Conservation (phyloP, 2,888 invertebrate species). For the Nematopogon swammerdamellus region DNA sequence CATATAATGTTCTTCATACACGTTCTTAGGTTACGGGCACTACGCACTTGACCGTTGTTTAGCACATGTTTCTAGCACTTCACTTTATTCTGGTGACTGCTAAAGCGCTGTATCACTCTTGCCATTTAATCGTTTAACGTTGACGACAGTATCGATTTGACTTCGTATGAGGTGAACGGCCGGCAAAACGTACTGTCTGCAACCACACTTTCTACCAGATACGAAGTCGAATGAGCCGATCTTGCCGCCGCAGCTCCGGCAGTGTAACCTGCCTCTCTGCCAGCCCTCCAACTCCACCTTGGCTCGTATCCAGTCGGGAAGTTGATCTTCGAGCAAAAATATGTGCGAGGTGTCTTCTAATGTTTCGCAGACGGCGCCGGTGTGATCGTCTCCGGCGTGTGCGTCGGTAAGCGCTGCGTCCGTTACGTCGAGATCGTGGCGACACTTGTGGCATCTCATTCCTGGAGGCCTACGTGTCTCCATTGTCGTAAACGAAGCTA, state of each 20-base stretch:
- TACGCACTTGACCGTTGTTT: too few relatives aligned
- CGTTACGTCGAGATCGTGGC: background rate
- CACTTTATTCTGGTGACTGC: constrained; percentile 17
- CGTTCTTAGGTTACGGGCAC: too few relatives aligned
- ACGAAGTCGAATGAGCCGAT: constrained; percentile 67
- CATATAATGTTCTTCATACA: too few relatives aligned
- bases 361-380: constrained; percentile 16
- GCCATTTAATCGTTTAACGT: too few relatives aligned
- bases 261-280: constrained; percentile 66
- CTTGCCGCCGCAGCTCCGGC: constrained; percentile 57
- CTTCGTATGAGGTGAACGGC: constrained; percentile 60
- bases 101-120: too few relatives aligned
- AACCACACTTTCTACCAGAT: constrained; percentile 61
- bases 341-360: constrained; percentile 18
- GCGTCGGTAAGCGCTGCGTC: background rate
- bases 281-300: constrained; percentile 56
- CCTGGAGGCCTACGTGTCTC: background rate
- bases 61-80: too few relatives aligned
- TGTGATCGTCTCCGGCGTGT: constrained; percentile 2
- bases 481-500: too few relatives aligned
- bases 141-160: constrained; percentile 51
- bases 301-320: constrained; percentile 55
- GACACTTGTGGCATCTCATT: background rate
- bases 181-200: constrained; percentile 51
- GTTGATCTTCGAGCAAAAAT: constrained; percentile 52